Conservation (phyloP, 2,113 vertebrate genomes). For the Arothron firmamentum region DNA sequence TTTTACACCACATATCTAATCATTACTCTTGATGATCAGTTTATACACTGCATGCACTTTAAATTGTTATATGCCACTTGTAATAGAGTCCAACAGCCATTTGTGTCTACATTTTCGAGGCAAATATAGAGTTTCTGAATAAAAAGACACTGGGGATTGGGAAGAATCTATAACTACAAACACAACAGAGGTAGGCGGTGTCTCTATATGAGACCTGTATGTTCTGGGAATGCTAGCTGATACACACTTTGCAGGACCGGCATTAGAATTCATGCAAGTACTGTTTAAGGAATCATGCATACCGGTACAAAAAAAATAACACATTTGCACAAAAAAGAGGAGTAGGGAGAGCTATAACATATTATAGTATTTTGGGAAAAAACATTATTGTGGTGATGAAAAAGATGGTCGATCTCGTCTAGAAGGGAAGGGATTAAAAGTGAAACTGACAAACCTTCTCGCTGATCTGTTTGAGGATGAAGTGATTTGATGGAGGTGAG, state of each 20-base stretch:
- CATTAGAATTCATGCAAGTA: conserved; percentile 41
- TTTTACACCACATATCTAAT: too few relatives aligned
- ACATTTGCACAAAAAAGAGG: conserved; percentile 17
- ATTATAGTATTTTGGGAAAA: conserved; percentile 10
- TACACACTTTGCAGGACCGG: conserved; percentile 41
- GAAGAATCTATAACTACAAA: conserved; percentile 25
- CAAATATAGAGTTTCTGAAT: conserved; percentile 4
- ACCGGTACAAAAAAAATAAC: conserved; percentile 21
- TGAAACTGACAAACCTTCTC: conserved; percentile 98
- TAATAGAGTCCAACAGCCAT: too few relatives aligned
- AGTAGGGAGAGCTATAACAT: conserved; percentile 18
- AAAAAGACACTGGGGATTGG: background rate
- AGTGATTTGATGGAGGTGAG: conserved; percentile 90
- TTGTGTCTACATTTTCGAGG: background rate
- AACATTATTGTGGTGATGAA: background rate
- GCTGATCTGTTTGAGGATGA: conserved; percentile 93
- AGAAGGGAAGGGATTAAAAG: conserved; percentile 74
- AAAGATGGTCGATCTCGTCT: conserved; percentile 18
- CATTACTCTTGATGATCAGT: background rate
- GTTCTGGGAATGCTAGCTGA: conserved; percentile 30
- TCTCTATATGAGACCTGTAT: conserved; percentile 9
- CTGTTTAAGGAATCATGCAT: conserved; percentile 60
- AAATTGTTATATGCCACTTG: too few relatives aligned
- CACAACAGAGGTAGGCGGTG: conserved; percentile 12
- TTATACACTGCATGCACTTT: conserved; percentile 4